Evolutionary conservation across 2,888 invertebrate species (phyloP).

Genomic region (Netelia inedita): DNA sequence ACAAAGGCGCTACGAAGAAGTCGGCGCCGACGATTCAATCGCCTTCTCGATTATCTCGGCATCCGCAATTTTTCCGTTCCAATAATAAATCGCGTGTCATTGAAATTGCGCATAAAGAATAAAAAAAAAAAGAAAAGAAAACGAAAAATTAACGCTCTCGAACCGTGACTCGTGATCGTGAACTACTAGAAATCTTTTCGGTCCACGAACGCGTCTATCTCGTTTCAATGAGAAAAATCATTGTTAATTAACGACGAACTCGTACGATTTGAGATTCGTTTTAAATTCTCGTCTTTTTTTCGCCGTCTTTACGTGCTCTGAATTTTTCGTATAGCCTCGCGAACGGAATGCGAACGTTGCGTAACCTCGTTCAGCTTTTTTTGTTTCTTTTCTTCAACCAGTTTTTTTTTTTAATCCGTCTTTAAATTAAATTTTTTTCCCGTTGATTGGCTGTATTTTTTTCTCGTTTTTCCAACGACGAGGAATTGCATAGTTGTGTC

Average conservation of each 20-base stretch:
- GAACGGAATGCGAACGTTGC: not conserved
- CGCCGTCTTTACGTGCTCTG: not conserved
- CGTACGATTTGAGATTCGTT: not conserved
- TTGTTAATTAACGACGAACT: not conserved
- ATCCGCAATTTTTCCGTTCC: slow-evolving; percentile 3
- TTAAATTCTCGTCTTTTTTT: not conserved
- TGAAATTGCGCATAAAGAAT: slow-evolving; percentile 27
- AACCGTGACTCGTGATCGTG: not conserved
- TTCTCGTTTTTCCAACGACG: not conserved
- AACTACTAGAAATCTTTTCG: not conserved
- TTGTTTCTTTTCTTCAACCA: not conserved
- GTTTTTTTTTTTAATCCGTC: not conserved
- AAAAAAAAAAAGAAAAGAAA: not conserved
- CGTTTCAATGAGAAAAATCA: not conserved
- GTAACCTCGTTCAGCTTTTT: not conserved
- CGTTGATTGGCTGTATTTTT: not conserved
- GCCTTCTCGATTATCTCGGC: not conserved
- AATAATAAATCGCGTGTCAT: slow-evolving; percentile 6
- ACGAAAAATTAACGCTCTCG: too few species aligned
- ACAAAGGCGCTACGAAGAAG: not conserved
- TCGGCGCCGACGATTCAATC: not conserved
- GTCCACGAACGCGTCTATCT: not conserved
- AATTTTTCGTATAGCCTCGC: not conserved
- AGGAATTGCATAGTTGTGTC: not conserved
- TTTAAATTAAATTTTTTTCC: not conserved